Evolutionary conservation across 2,888 invertebrate genomes (phyloP), one percentile per base, ranked within the genome.

Genomic region (Stictocephala bisonia): DNA sequence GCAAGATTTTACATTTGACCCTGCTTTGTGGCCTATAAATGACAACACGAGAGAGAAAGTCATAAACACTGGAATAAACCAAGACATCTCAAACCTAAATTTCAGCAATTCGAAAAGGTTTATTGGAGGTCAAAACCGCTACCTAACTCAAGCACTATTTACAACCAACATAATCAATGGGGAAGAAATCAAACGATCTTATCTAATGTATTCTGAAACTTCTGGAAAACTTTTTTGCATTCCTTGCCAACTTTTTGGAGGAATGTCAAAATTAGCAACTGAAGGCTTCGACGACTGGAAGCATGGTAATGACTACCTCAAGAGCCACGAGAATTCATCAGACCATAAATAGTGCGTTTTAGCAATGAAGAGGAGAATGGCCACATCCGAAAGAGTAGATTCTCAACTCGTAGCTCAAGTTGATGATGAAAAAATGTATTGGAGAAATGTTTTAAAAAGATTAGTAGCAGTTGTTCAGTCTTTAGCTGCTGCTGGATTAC

Each of bases 401-500:
- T 31, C 35, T 48, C 60, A 60, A 29, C 48, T 77, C 29, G 26
- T 70, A 58, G 11, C 9, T n/a, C 53, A 70, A 41, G 13, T 66
- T 11, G 40, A 77, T 9, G 67, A 67, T 22, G 77, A 80, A 75
- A 73, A 71, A 18, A 66, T 66, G 18, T 80, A 81, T 70, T 81
- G 79, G 80, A 71, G 40, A 64, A 75, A 79, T 53, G 76, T 81
- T 74, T 77, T 81, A 58, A 73, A 76, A 44, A 66, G 80, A 50
- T 77, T 81, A 31, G 80, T 81, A 29, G 72, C 74, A 44, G 75
- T 78, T 44, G 78, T 79, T 18, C 78, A 77, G 76, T 79, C 76
- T 66, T 74, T 80, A 48, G 76, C 77, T 50, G 71, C 72, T 18
- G 75, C 77, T 44, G 79, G 77, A 29, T 73, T 80, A 44, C 58